These are phyloP conservation scores for Macroramphosus scolopax DNA, from an alignment of 2,797 vertebrate species.

Conservation along the genomic window DNA sequence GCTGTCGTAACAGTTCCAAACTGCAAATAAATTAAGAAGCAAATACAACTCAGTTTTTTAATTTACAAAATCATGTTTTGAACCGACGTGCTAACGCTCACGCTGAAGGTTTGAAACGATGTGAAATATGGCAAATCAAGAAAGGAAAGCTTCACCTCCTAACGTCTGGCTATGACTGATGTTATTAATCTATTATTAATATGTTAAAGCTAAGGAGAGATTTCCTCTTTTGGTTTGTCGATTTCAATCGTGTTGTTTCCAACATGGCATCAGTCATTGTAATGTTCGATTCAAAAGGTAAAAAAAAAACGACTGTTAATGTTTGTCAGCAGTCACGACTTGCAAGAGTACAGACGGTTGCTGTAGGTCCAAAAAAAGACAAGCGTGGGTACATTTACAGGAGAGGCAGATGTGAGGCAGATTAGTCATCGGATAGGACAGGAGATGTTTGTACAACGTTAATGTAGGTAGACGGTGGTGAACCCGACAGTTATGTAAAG, in stretches of 20 bases:
- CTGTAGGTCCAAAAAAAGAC: conserved; percentile 62
- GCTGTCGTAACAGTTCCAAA: conserved; percentile 49
- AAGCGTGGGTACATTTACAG: conserved; percentile 47
- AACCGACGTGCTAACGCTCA: conserved; percentile 20
- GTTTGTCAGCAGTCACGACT: conserved; percentile 28
- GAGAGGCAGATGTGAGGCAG: conserved; percentile 61
- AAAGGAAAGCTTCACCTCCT: conserved; percentile 3
- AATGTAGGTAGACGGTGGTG: conserved; percentile 4
- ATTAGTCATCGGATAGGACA: conserved; percentile 46
- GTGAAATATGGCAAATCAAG: conserved; percentile 13
- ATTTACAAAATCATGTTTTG: conserved; percentile 39
- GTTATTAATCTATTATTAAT: conserved; percentile 6
- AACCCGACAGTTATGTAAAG: conserved; percentile 4
- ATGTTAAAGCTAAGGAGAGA: background rate
- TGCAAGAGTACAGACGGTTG: conserved; percentile 49
- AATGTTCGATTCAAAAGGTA: no score
- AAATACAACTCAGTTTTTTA: conserved; percentile 58
- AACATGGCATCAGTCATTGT: no score
- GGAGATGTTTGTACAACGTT: conserved; percentile 40
- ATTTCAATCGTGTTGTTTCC: conserved; percentile 17
- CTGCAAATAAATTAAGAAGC: conserved; percentile 71
- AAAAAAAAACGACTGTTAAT: no score
- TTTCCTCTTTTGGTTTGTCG: background rate
- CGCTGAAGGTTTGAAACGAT: conserved; percentile 9
- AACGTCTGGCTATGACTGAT: conserved; percentile 1